phyloP scores from a whole-genome alignment of 2,888 invertebrate species.

The Euphydryas editha region DNA sequence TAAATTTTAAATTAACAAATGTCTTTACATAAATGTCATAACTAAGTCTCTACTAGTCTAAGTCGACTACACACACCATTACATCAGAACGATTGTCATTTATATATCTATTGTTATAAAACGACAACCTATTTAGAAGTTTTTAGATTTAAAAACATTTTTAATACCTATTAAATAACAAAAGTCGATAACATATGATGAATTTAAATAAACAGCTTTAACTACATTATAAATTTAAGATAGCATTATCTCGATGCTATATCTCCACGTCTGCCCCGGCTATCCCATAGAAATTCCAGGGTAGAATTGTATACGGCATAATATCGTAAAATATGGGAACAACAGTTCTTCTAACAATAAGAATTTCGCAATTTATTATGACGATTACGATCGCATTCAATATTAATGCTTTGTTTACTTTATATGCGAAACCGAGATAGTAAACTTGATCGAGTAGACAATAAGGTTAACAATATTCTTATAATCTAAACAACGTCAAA shows the following conservation, averaged over 20 bases:
- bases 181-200: too few species aligned
- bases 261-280: conserved; percentile 18
- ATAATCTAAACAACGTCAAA: not conserved
- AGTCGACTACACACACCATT: too few species aligned
- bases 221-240: conserved; percentile 34
- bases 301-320: conserved; percentile 35
- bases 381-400: conserved; percentile 42
- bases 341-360: conserved; percentile 41
- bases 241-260: conserved; percentile 28
- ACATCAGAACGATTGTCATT: too few species aligned
- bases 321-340: conserved; percentile 40
- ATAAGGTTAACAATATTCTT: not conserved
- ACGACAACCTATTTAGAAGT: too few species aligned
- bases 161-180: too few species aligned
- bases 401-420: conserved; percentile 39
- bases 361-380: conserved; percentile 43
- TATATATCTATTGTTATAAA: too few species aligned
- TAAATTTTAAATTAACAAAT: too few species aligned
- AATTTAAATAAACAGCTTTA: conserved; percentile 19
- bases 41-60: too few species aligned
- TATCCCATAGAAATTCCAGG: conserved; percentile 32
- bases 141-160: too few species aligned
- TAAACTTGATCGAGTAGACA: conserved; percentile 17
- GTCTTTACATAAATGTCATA: too few species aligned
- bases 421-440: conserved; percentile 23